Percentiles rank a stretch among this genome's conserved stretches.
These are phyloP conservation scores for Drosophila malerkotliana DNA, from an alignment of 1,140 invertebrate species.

Conservation along the genomic window DNA sequence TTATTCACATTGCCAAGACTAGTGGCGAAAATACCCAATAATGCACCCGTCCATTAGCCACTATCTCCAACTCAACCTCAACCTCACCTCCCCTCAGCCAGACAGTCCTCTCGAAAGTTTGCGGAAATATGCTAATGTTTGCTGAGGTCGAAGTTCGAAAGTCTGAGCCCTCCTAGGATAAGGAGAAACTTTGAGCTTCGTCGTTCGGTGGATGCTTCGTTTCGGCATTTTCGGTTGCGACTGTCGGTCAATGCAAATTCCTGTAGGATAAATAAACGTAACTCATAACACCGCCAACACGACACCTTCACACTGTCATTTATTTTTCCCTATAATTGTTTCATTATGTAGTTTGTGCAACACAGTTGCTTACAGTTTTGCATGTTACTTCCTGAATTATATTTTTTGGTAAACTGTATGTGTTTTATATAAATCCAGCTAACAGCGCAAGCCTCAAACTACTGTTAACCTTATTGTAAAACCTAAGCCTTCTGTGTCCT, in stretches of 20 bases:
- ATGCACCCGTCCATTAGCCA: slow-evolving; percentile 29
- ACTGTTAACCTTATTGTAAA: too few species aligned
- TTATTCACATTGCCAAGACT: slow-evolving; percentile 50
- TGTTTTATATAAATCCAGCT: too few species aligned
- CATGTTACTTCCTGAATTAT: slow-evolving; percentile 20
- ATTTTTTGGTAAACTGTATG: too few species aligned
- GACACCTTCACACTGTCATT: slow-evolving; percentile 26
- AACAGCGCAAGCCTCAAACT: too few species aligned
- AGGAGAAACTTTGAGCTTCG: slow-evolving; percentile 29
- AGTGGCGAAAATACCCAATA: slow-evolving; percentile 35
- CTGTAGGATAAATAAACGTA: slow-evolving; percentile 46
- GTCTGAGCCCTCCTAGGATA: slow-evolving; percentile 22
- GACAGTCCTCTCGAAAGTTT: slow-evolving; percentile 20
- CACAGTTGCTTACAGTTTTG: slow-evolving; percentile 24
- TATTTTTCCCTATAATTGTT: slow-evolving; percentile 22
- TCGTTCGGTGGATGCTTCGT: slow-evolving; percentile 3
- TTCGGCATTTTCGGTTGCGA: slow-evolving; percentile 14
- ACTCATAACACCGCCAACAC: slow-evolving; percentile 31
- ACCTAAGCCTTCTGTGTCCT: too few species aligned
- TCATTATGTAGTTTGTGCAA: slow-evolving; percentile 29
- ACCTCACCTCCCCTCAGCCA: neutral
- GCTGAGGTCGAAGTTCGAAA: slow-evolving; percentile 22
- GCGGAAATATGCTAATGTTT: slow-evolving; percentile 52
- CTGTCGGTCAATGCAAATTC: slow-evolving; percentile 27
- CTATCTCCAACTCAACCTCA: slow-evolving; percentile 1